Conservation (phyloP, 1,140 invertebrate species). For the Globodera rostochiensis region DNA sequence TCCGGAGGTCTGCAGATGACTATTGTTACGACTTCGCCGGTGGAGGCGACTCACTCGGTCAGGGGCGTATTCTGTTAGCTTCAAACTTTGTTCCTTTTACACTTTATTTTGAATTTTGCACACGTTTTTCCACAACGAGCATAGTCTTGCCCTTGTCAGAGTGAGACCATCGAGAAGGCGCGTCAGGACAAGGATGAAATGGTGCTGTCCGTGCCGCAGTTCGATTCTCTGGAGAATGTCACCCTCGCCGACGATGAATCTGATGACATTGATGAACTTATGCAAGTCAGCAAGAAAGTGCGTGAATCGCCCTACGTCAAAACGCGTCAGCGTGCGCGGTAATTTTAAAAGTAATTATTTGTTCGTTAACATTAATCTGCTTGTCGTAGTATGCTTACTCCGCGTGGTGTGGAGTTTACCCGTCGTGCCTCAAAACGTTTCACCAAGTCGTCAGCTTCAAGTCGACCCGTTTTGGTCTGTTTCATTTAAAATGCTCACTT, state of each 20-base stretch:
- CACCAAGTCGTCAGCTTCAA: not conserved
- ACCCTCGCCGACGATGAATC: not conserved
- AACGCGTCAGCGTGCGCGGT: slow-evolving; percentile 2
- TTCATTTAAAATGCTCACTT: not conserved
- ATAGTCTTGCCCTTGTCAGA: not conserved
- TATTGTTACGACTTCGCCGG: not conserved
- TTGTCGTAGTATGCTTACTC: not conserved
- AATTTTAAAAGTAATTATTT: not conserved
- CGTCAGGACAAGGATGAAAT: not conserved
- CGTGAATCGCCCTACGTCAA: slow-evolving; percentile 4
- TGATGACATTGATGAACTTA: not conserved
- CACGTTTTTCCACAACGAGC: too few species aligned
- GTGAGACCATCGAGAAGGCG: not conserved
- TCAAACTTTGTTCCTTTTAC: not conserved
- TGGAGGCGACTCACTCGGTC: not conserved
- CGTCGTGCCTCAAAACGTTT: not conserved
- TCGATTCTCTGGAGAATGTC: not conserved
- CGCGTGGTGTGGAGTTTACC: not conserved
- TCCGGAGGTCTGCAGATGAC: not conserved
- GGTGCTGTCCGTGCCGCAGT: not conserved
- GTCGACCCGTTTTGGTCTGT: slow-evolving; percentile 5
- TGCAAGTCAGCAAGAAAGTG: not conserved
- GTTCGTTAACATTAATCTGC: not conserved
- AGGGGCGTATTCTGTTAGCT: not conserved
- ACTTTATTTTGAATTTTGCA: not conserved